Percentiles rank a stretch among this genome's conserved stretches.
phyloP scores from a whole-genome alignment of 2,888 invertebrate genomes.

The Ceriagrion tenellum region DNA sequence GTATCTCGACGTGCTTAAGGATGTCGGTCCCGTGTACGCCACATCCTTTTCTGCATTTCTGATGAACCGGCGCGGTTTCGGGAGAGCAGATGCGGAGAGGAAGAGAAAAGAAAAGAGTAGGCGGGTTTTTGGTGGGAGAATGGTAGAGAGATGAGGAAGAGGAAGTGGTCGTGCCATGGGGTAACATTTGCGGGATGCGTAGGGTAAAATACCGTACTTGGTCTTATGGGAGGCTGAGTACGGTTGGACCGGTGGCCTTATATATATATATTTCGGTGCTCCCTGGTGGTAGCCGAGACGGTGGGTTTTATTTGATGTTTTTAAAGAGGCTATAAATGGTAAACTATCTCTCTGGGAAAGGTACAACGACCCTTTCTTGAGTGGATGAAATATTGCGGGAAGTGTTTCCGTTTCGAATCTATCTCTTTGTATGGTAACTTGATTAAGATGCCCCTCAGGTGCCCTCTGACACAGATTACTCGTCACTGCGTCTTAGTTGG shows the following conservation, averaged over 20 bases:
- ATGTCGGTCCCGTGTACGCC: not conserved
- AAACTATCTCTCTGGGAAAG: not conserved
- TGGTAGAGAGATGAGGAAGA: not conserved
- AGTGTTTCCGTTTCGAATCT: not conserved
- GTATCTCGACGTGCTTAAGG: not conserved
- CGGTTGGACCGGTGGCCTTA: not conserved
- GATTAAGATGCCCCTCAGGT: not conserved
- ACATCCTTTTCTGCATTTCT: not conserved
- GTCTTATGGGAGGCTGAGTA: not conserved
- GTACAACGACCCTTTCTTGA: slow-evolving; percentile 11
- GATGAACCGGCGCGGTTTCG: not conserved
- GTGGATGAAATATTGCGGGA: not conserved
- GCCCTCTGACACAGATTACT: not conserved
- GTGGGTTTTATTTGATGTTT: not conserved
- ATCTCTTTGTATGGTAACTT: not conserved
- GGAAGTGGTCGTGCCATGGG: not conserved
- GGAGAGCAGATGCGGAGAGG: not conserved
- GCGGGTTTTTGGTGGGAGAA: not conserved
- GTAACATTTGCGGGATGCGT: not conserved
- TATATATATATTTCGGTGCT: not conserved
- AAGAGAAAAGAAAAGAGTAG: not conserved
- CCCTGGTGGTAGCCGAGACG: not conserved
- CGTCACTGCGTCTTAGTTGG: not conserved
- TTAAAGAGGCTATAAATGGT: not conserved
- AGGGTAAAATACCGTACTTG: not conserved